phyloP scores from a whole-genome alignment of 2,888 invertebrate genomes.

The Bibio marci region DNA sequence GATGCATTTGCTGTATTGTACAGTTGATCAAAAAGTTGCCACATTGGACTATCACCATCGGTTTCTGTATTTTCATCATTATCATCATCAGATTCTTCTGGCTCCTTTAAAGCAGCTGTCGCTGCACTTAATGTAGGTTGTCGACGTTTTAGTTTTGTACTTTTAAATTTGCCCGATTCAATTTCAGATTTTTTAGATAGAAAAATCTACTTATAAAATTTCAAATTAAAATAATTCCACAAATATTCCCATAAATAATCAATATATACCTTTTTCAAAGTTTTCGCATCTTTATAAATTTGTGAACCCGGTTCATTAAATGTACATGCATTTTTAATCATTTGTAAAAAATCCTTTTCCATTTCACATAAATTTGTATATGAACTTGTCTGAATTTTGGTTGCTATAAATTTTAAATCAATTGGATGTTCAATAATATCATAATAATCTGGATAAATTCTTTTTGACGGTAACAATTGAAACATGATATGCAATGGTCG shows the following conservation, averaged over 20 bases:
- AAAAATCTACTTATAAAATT: slow-evolving; percentile 32
- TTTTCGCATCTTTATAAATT: slow-evolving; percentile 89
- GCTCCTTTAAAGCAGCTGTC: slow-evolving; percentile 35
- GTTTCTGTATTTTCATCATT: slow-evolving; percentile 38
- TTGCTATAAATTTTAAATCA: slow-evolving; percentile 83
- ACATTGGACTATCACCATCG: slow-evolving; percentile 59
- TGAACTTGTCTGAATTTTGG: slow-evolving; percentile 70
- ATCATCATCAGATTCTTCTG: slow-evolving; percentile 44
- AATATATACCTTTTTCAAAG: slow-evolving; percentile 57
- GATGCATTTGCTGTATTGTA: slow-evolving; percentile 41
- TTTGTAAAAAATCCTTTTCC: slow-evolving; percentile 74
- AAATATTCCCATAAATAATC: not conserved
- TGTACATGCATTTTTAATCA: slow-evolving; percentile 88
- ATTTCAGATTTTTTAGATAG: slow-evolving; percentile 51
- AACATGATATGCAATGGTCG: slow-evolving; percentile 76
- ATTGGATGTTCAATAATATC: slow-evolving; percentile 87
- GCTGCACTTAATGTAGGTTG: slow-evolving; percentile 34
- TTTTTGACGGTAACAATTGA: slow-evolving; percentile 79
- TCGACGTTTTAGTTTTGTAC: slow-evolving; percentile 38
- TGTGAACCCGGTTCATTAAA: slow-evolving; percentile 95
- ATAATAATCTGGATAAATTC: slow-evolving; percentile 90
- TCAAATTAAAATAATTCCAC: no score
- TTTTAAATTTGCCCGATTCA: slow-evolving; percentile 46
- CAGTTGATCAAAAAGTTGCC: slow-evolving; percentile 79
- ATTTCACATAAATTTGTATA: slow-evolving; percentile 65